Conservation (phyloP, 2,888 invertebrate genomes). For the Zootermopsis nevadensis region DNA sequence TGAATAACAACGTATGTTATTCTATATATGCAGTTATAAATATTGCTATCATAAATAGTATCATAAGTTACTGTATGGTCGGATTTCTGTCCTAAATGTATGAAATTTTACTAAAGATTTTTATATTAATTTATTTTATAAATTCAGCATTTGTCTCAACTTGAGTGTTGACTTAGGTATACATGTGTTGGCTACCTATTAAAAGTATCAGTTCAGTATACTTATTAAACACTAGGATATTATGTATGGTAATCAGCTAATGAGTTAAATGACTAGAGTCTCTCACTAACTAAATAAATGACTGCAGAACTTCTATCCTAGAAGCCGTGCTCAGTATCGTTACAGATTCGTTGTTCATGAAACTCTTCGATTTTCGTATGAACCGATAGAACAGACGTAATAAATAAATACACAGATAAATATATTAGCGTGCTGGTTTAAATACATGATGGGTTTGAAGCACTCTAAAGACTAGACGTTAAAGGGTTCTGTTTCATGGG, state of each 20-base stretch:
- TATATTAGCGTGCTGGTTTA: constrained; percentile 8
- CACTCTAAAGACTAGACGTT: constrained; percentile 20
- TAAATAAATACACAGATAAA: constrained; percentile 30
- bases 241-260: constrained; percentile 31
- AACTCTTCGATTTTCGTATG: constrained; percentile 49
- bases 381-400: constrained; percentile 34
- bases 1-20: constrained; percentile 29
- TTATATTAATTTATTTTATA: constrained; percentile 34
- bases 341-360: constrained; percentile 52
- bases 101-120: constrained; percentile 30
- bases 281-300: constrained; percentile 36
- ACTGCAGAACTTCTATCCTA: constrained; percentile 12
- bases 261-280: constrained; percentile 40
- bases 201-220: constrained; percentile 36
- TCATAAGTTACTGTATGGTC: constrained; percentile 41
- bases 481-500: background rate
- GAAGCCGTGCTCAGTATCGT: constrained; percentile 13
- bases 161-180: constrained; percentile 44
- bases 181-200: constrained; percentile 27
- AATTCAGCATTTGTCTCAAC: constrained; percentile 34
- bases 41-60: constrained; percentile 43
- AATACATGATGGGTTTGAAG: background rate
- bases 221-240: constrained; percentile 1
- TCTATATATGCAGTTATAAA: constrained; percentile 25
- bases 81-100: constrained; percentile 34